Percentiles rank a stretch among this genome's conserved stretches.
Conservation (phyloP, 2,797 vertebrate species). For the Phoebastria nigripes region DNA sequence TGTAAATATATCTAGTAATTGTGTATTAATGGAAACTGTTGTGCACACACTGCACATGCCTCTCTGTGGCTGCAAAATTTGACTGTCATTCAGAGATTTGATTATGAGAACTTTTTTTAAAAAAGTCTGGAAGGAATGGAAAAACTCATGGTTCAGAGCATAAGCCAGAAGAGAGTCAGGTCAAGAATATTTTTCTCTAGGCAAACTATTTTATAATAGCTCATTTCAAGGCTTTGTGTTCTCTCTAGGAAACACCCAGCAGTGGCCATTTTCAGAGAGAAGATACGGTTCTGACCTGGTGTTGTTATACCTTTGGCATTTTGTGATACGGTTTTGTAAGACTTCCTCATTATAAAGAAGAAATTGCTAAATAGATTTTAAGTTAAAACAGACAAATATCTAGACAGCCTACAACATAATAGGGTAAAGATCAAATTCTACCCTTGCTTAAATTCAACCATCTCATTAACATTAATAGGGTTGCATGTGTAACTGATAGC, state of each 20-base stretch:
- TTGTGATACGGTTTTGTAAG: not conserved
- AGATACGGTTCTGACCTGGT: not conserved
- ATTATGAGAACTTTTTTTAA: not conserved
- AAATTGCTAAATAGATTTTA: conserved; percentile 13
- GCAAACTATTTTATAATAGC: not conserved
- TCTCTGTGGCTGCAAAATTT: not conserved
- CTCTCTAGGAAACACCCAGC: not conserved
- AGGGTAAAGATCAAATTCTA: conserved; percentile 34
- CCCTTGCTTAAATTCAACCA: conserved; percentile 2
- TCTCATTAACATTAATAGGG: conserved; percentile 50
- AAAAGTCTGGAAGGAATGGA: not conserved
- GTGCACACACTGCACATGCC: not conserved
- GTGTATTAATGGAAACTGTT: not conserved
- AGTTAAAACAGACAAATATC: conserved; percentile 43
- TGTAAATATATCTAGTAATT: conserved; percentile 19
- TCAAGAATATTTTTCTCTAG: not conserved
- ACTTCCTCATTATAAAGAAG: not conserved
- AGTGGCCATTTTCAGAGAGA: not conserved
- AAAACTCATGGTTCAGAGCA: not conserved
- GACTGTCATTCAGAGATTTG: not conserved
- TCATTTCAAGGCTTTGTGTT: not conserved
- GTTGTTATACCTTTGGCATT: not conserved
- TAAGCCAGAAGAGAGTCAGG: not conserved
- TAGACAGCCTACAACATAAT: not conserved
- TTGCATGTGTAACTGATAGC: conserved; percentile 34